A percentile compares a stretch with the other conserved stretches of the same genome.
These are phyloP conservation scores for Neogobius melanostomus DNA, from an alignment of 2,113 vertebrate species.

Conservation along the genomic window DNA sequence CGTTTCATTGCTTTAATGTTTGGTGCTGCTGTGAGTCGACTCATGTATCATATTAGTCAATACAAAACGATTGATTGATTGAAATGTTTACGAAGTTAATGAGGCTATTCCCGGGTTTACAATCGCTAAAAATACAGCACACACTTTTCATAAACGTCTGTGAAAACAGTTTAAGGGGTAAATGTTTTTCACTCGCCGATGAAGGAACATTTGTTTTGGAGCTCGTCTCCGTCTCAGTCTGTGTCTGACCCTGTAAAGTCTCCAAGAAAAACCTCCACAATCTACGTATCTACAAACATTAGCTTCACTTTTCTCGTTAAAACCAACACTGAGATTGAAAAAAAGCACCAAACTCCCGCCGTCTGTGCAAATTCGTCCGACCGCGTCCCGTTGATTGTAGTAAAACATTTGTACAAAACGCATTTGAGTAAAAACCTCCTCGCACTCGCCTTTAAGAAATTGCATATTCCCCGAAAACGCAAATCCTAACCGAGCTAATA, in stretches of 20 bases:
- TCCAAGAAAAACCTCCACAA: slow-evolving; percentile 88
- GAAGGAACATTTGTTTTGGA: no score
- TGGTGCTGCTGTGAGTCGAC: no score
- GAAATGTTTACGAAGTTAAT: no score
- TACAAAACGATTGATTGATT: no score
- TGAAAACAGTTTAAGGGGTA: no score
- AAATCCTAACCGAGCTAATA: slow-evolving; percentile 70
- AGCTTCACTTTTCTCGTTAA: slow-evolving; percentile 78
- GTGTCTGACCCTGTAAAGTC: slow-evolving; percentile 91
- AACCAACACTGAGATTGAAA: slow-evolving; percentile 77
- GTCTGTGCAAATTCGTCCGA: slow-evolving; percentile 71
- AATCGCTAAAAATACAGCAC: no score
- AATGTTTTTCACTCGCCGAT: no score
- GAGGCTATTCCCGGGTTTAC: no score
- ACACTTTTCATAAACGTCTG: no score
- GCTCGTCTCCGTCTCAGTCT: background rate
- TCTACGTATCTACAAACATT: slow-evolving; percentile 82
- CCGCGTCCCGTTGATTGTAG: slow-evolving; percentile 73
- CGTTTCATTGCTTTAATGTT: no score
- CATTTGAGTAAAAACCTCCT: slow-evolving; percentile 78
- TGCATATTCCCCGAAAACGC: slow-evolving; percentile 81
- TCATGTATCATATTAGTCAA: no score
- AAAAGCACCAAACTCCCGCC: slow-evolving; percentile 82
- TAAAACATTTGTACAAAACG: slow-evolving; percentile 82
- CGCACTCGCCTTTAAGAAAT: slow-evolving; percentile 78